phyloP scores from a whole-genome alignment of 1,140 invertebrate species.

The Philopotamus ludificatus region DNA sequence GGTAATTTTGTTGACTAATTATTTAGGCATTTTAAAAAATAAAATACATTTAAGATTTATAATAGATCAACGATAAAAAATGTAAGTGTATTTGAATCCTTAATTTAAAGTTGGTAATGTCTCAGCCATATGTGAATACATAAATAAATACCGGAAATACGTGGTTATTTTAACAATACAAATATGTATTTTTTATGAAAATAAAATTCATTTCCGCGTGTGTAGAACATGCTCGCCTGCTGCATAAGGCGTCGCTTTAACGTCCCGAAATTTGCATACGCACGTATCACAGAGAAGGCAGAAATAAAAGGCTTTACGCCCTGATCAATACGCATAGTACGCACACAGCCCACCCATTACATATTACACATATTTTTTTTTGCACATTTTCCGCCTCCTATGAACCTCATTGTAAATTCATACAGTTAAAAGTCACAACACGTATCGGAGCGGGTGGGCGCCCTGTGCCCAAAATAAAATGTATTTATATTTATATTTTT shows the following conservation, averaged over 20 bases:
- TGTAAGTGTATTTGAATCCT: no score
- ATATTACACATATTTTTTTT: constrained; percentile 15
- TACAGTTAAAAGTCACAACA: constrained; percentile 30
- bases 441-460: constrained; percentile 21
- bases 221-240: no score
- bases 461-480: no score
- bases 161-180: background rate
- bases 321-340: constrained; percentile 31
- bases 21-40: no score
- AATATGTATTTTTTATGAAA: background rate
- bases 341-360: constrained; percentile 24
- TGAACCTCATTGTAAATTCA: constrained; percentile 29
- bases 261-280: constrained; percentile 31
- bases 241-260: constrained; percentile 19
- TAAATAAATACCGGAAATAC: no score
- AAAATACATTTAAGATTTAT: no score
- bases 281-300: constrained; percentile 19
- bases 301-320: constrained; percentile 23
- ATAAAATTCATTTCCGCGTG: no score
- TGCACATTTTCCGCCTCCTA: constrained; percentile 9
- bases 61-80: no score
- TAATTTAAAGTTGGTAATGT: no score
- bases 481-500: background rate
- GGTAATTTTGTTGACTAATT: no score
- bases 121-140: no score